These are phyloP conservation scores for Mesochorus sp. DNA, from an alignment of 2,888 invertebrate species.

Conservation along the genomic window DNA sequence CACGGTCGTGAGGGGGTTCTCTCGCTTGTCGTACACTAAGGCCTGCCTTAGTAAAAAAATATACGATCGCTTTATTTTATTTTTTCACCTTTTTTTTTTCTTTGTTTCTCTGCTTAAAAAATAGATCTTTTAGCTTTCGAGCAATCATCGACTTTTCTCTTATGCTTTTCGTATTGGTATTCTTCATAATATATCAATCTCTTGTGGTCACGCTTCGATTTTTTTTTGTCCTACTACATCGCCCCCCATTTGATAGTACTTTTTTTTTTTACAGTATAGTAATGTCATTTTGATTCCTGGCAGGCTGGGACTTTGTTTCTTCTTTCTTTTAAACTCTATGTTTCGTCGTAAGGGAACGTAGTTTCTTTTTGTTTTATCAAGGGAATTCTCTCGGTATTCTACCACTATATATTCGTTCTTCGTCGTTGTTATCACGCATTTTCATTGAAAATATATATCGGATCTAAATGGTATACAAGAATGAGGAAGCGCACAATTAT, in stretches of 20 bases:
- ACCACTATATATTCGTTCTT: conserved; percentile 48
- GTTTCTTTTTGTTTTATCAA: conserved; percentile 41
- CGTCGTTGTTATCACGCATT: conserved; percentile 32
- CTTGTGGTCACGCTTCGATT: conserved; percentile 3
- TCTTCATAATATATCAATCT: conserved; percentile 11
- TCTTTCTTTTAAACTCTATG: conserved; percentile 1
- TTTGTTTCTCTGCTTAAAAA: conserved; percentile 76
- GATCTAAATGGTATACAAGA: conserved; percentile 36
- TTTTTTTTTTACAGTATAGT: conserved; percentile 48
- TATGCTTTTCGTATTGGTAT: conserved; percentile 12
- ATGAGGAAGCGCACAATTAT: conserved; percentile 18
- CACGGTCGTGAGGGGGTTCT: conserved; percentile 53
- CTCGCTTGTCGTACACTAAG: conserved; percentile 74
- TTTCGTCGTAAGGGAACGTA: conserved; percentile 38
- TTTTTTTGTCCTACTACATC: conserved; percentile 38
- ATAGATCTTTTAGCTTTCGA: conserved; percentile 79
- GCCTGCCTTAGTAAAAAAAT: conserved; percentile 82
- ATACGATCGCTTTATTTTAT: conserved; percentile 77
- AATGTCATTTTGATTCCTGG: conserved; percentile 49
- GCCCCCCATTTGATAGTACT: conserved; percentile 61
- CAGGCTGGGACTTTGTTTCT: conserved; percentile 12
- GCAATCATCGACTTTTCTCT: conserved; percentile 42
- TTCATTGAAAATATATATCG: conserved; percentile 14
- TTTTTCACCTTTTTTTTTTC: conserved; percentile 9
- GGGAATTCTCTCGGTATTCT: conserved; percentile 59